Percentiles rank a stretch among this genome's conserved stretches.
Conservation (phyloP, 2,797 vertebrate species). For the Onychomys arenicola region DNA sequence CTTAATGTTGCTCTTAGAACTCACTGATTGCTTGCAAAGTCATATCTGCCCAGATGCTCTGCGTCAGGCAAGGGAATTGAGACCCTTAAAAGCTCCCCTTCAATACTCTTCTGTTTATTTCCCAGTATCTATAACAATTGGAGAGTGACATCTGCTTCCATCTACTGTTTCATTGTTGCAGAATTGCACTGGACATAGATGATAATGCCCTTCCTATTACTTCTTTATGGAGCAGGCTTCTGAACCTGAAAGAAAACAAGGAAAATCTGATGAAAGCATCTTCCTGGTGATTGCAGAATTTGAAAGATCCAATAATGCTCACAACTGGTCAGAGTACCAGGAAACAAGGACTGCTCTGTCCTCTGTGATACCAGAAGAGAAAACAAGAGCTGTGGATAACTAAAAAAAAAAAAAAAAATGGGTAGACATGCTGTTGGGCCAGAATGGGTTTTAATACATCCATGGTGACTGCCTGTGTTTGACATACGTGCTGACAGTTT, state of each 20-base stretch:
- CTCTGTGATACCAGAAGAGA: background rate
- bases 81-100: slow-evolving; percentile 59
- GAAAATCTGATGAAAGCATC: background rate
- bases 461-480: slow-evolving; percentile 73
- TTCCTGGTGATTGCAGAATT: slow-evolving; percentile 53
- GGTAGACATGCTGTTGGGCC: slow-evolving; percentile 38
- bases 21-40: slow-evolving; percentile 45
- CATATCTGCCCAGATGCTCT: slow-evolving; percentile 67
- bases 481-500: slow-evolving; percentile 69
- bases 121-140: slow-evolving; percentile 19
- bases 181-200: slow-evolving; percentile 54
- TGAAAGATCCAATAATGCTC: slow-evolving; percentile 10
- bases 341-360: background rate
- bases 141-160: slow-evolving; percentile 43
- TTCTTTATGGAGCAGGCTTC: slow-evolving; percentile 28
- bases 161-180: slow-evolving; percentile 12
- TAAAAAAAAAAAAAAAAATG: slow-evolving; percentile 47
- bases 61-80: slow-evolving; percentile 1
- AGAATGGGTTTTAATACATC: slow-evolving; percentile 55
- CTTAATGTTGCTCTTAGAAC: slow-evolving; percentile 56
- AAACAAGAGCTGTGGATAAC: slow-evolving; percentile 38
- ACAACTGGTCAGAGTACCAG: background rate
- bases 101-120: slow-evolving; percentile 32
- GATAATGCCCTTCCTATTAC: slow-evolving; percentile 41
- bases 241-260: slow-evolving; percentile 13